Base-by-base conservation (phyloP, 2,888 invertebrate species). In the Thera obeliscata region DNA sequence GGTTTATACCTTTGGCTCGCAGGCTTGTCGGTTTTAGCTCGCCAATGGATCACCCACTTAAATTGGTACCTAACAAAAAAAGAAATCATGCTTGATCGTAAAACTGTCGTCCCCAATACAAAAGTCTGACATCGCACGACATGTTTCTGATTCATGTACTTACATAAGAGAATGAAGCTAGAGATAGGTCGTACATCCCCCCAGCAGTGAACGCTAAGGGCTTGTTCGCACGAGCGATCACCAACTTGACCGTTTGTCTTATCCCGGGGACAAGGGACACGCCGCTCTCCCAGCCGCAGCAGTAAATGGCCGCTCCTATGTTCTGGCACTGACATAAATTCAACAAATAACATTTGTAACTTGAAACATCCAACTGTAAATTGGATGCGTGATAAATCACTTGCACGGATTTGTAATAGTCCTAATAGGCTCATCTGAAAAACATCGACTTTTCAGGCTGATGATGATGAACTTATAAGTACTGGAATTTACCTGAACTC, bases 101-200 rank as follows among this genome's bases (percentile, higher is more conserved):
- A 43, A 7, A 7, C 0, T 43, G 7, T 43, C 43, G 43, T 0
- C 8, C 5, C 43, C 6, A 43, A 43, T 8, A 7, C 43, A 43
- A 43, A 43, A 7, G 43, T 43, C 8, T 5, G 43, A 22, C 46
- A 46, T 36, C 33, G 1, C 61, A 35, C 9, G 52, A 52, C 11
- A 36, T 9, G 6, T 35, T 57, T 22, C 52, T 52, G 2, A 3
- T 60, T 12, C 4, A 35, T 41, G n/a, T 48, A 81, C 90, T 78
- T 79, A 92, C 92, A 67, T 81, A 81, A 4, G 86, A 83, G 71
- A 86, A 93, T 1, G 91, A 87, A 12, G 76, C 78, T 3, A 92
- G 83, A 0, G 92, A 89, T 0, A 93, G 84, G n/a, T 87, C 81
- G 52, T 88, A 91, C 83, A 93, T 85, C 9, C 91, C 92, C 9